Evolutionary conservation across 2,113 vertebrate species (phyloP), one percentile per base, ranked within the genome.

Genomic region (Aphelocoma coerulescens): DNA sequence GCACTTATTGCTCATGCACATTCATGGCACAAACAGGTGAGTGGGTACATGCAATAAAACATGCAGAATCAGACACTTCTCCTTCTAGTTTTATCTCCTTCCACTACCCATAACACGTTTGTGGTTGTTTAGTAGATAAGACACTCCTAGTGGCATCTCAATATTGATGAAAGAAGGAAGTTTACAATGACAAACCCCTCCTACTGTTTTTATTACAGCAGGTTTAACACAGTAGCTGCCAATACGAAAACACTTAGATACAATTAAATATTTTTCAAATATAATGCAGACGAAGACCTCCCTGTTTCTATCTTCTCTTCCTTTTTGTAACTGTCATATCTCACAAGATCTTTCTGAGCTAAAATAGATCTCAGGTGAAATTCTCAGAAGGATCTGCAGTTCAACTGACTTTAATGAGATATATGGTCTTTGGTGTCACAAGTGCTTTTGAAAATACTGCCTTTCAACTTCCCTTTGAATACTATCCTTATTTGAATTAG

Each of bases 391-490:
- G 43, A 32, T n/a, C 65, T 17, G 27, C n/a, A n/a, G 32, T 71
- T 85, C 81, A 54, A 26, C 13, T 27, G 37, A 58, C 69, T 85
- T 92, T 68, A 95, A 43, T 71, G 58, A 76, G 35, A 73, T 66
- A 17, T 7, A 52, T 12, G 35, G 44, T 75, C 48, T 78, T 85
- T 30, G n/a, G 43, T 65, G 65, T 35, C 65, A 63, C 13, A n/a
- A 87, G 20, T n/a, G 41, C 87, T 93, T 94, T 85, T 75, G 77
- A 91, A 95, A 93, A 92, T 61, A 44, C 20, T 82, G 37, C 12
- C 73, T 89, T 89, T 72, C 69, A 92, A 88, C 52, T 88, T 76
- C 9, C 80, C 88, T 95, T 91, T 89, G 71, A 95, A 89, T 68
- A 46, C 39, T 54, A 88, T 22, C 15, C 20, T 75, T 48, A 73